Evolutionary conservation across 2,888 invertebrate species (phyloP), one percentile per base, ranked within the genome.

Genomic region (Euphydryas editha): DNA sequence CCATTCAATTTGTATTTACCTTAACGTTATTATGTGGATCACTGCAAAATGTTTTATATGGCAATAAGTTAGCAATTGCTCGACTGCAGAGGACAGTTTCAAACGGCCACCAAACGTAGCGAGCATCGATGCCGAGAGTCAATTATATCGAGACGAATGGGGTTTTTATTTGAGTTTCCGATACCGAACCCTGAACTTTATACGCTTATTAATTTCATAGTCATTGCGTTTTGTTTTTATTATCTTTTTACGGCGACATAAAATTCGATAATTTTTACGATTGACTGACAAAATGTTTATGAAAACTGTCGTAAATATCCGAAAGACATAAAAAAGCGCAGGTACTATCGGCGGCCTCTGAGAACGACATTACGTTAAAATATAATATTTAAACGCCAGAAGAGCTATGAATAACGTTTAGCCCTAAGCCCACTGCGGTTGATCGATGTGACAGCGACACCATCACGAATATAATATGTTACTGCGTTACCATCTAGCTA

Each of bases 201-300:
- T 57, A 15, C 20, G 56, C 21, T 37, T 60, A 65, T 60, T 55
- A 44, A 66, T 61, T 54, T 44, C 39, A 17, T 42, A 59, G 21
- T 49, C 36, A 37, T 30, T 47, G 36, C 42, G 46, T 66, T 58
- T 51, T 56, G 39, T 51, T 57, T 59, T 59, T 49, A 62, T 49
- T 58, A 36, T 61, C 51, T 18, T 54, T 66, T 62, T 51, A 66
- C 51, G 15, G 58, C 36, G 15, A 37, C 36, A 66, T 66, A 58
- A 62, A 66, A 46, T 62, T 54, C 18, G 58, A 66, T 62, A 54
- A 54, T 62, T 54, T 62, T 66, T 49, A 62, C 57, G 58, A 49
- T 62, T 66, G 37, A 66, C 61, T 66, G 57, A 66, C 61, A 57
- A 57, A 66, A 62, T 58, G 62, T 59, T 46, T 55, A 66, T 60